Evolutionary conservation across 1,140 invertebrate species (phyloP), one percentile per base, ranked within the genome.

Genomic region (Drosophila ohnishii): DNA sequence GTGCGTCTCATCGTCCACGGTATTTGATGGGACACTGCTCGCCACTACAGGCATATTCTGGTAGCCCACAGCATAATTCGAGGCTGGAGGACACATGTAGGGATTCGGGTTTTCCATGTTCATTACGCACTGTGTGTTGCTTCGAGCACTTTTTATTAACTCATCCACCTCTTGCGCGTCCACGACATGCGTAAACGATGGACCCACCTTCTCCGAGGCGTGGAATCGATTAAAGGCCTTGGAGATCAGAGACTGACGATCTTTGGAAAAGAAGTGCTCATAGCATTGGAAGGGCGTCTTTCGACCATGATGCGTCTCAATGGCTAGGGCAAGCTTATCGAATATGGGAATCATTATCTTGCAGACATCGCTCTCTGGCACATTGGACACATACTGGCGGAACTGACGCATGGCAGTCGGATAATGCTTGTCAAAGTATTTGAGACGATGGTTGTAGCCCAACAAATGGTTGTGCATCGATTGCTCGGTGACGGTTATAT

Each of bases 341-440:
- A 90, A 67, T 13, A 91, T 74, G 11, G 69, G 78, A 1, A 67
- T 51, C 69, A 91, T 65, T 55, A 91, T 66, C 62, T 90, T 89
- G 47, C 66, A 74, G 1, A 73, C 51, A 28, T 89, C 74, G 39
- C 75, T 34, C 7, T 75, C 67, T 0, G 78, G 67, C 4, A 90
- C 32, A 30, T 78, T 44, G 10, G 74, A 30, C 39, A 91, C 65
- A 47, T 75, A 84, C 51, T 84, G 80, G 8, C 53, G 73, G 35
- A 69, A 91, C n/a, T 89, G 84, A 5, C 81, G 60, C 35, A 91
- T 60, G 2, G 81, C 81, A 11, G 90, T 89, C 1, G 90, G 90
- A 65, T 89, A 91, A 53, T 91, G 90, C 53, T 89, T 87, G 64
- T 90, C 90, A 6, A 83, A 90, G 71, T 78, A 91, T 58, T 91